These are phyloP conservation scores for Pantala flavescens DNA, from an alignment of 1,140 invertebrate species.

Conservation along the genomic window DNA sequence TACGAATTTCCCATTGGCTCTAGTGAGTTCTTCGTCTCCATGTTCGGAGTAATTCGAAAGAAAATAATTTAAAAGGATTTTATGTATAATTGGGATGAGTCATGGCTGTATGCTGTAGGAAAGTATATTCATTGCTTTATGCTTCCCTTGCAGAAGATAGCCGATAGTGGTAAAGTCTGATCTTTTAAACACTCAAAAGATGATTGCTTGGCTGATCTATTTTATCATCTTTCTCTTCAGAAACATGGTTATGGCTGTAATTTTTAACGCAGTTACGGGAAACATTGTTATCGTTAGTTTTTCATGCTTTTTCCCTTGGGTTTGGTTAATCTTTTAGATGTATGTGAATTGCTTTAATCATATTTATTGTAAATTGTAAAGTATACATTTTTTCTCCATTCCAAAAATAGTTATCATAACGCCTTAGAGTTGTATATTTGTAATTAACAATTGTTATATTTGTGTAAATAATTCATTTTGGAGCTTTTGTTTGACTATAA, in stretches of 20 bases:
- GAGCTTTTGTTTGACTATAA: neutral
- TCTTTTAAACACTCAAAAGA: too few species aligned
- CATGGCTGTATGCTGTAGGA: too few species aligned
- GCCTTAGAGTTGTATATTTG: neutral
- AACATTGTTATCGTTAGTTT: neutral
- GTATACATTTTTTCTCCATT: neutral
- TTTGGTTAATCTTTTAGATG: neutral
- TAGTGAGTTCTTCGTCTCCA: neutral
- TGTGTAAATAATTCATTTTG: neutral
- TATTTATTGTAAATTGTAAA: neutral
- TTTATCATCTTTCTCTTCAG: too few species aligned
- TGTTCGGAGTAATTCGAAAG: neutral
- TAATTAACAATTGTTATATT: neutral
- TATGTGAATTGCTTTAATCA: neutral
- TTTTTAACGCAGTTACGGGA: too few species aligned
- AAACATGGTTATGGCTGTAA: too few species aligned
- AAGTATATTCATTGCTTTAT: too few species aligned
- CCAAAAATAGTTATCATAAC: neutral
- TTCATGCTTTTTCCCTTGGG: neutral
- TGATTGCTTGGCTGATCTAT: too few species aligned
- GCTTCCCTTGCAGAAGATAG: too few species aligned
- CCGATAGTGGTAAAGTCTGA: too few species aligned
- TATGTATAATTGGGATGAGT: too few species aligned
- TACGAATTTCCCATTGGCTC: neutral
- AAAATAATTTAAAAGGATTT: too few species aligned